phyloP scores from a whole-genome alignment of 1,140 invertebrate species.

The Megathymus violae region DNA sequence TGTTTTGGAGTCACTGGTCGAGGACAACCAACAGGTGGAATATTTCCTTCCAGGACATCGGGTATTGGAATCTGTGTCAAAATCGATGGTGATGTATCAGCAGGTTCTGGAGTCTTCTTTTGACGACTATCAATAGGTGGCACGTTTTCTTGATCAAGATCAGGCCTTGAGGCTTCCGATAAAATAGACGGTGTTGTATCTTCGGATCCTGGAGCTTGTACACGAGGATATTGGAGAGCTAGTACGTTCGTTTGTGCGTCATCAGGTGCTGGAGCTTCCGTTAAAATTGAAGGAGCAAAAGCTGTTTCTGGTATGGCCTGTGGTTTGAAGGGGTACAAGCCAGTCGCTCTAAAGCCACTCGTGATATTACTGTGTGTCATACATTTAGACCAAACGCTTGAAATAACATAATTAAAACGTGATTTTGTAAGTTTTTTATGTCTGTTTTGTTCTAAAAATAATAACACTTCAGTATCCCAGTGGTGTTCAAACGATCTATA shows the following conservation, averaged over 20 bases:
- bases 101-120: no score
- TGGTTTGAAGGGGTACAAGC: slow-evolving; percentile 41
- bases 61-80: slow-evolving; percentile 29
- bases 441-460: slow-evolving; percentile 27
- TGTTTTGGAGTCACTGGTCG: no score
- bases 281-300: slow-evolving; percentile 40
- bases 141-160: no score
- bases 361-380: slow-evolving; percentile 43
- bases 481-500: slow-evolving; percentile 59
- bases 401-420: slow-evolving; percentile 42
- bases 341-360: slow-evolving; percentile 46
- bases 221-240: slow-evolving; percentile 17
- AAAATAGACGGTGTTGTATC: no score
- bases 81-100: no score
- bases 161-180: no score
- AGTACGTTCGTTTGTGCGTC: slow-evolving; percentile 38
- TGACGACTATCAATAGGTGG: no score
- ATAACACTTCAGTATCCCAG: slow-evolving; percentile 60
- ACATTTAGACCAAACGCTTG: slow-evolving; percentile 42
- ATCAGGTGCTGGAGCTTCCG: slow-evolving; percentile 39
- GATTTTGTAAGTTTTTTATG: slow-evolving; percentile 44
- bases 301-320: slow-evolving; percentile 37
- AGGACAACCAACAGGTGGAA: slow-evolving; percentile 34
- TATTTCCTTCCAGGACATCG: slow-evolving; percentile 27
- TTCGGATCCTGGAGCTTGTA: slow-evolving; percentile 20